These are phyloP conservation scores for Diachasma alloeum DNA, from an alignment of 1,140 invertebrate genomes.

Conservation along the genomic window DNA sequence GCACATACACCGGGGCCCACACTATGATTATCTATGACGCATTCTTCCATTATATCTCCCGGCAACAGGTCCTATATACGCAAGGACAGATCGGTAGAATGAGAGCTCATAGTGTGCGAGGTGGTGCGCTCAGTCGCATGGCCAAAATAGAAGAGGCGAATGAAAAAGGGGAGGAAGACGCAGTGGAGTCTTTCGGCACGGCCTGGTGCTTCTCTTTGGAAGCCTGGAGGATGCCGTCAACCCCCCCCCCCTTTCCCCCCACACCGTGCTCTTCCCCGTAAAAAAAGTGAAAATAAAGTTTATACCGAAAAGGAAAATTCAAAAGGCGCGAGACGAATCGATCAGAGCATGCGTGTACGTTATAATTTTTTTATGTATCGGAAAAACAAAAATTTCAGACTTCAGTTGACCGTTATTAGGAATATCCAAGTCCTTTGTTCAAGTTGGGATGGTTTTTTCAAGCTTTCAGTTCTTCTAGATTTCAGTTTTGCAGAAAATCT, in stretches of 20 bases:
- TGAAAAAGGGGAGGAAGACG: slow-evolving; percentile 43
- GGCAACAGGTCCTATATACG: slow-evolving; percentile 54
- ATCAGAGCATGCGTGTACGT: background rate
- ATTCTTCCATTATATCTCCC: slow-evolving; percentile 53
- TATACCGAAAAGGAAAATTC: background rate
- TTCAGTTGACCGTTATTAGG: background rate
- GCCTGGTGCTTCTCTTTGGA: background rate
- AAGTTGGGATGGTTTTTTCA: background rate
- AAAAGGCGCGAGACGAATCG: background rate
- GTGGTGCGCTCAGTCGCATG: slow-evolving; percentile 38
- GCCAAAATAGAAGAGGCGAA: slow-evolving; percentile 24
- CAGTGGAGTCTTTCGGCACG: slow-evolving; percentile 38
- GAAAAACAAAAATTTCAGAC: background rate
- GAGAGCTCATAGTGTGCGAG: background rate
- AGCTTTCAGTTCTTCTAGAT: too few species aligned
- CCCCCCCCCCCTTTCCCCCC: too few species aligned
- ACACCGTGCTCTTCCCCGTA: too few species aligned
- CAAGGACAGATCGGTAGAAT: slow-evolving; percentile 46
- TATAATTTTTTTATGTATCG: background rate
- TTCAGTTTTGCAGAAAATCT: too few species aligned
- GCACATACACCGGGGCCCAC: slow-evolving; percentile 39
- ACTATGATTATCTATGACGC: slow-evolving; percentile 55
- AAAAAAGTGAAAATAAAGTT: background rate
- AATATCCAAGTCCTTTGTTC: background rate
- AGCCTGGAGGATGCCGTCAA: background rate